Base-by-base conservation (phyloP, 1,140 invertebrate genomes). In the Euura lappo region DNA sequence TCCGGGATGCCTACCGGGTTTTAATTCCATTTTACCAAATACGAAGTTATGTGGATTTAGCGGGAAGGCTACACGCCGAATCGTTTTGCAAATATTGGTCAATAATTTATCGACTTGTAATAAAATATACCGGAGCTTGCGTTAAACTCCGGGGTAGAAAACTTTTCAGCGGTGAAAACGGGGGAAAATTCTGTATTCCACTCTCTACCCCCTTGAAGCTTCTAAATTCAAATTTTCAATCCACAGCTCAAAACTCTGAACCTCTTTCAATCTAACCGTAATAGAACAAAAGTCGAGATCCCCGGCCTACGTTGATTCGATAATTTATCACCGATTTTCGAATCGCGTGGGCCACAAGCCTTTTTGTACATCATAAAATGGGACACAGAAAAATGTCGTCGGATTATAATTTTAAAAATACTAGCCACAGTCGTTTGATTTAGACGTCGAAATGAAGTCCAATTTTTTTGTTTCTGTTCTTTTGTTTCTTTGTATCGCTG, bases 41-140 rank as follows among this genome's bases (percentile, higher is more conserved):
- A 60, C 51, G 13, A 60, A 60, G 51, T 60, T 60, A 60, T 60
- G 51, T 60, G 51, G 51, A 60, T 60, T 60, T 60, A 60, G 51
- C 51, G 51, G 1, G 8, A n/a, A 60, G 3, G 8, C 6, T 5
- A 60, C 28, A 28, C 28, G 51, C 51, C 13, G 13, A 60, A 60
- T 60, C 8, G 51, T 8, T 60, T 6, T 8, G 51, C 51, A 60
- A 60, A 60, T 60, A 60, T 60, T 60, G 51, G 51, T 60, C 51
- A n/a, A 60, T 60, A 60, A 60, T 60, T 60, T 60, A 60, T 60
- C 51, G 51, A 60, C 51, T 60, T 60, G 51, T n/a, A 11, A 60
- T 60, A 60, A 60, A 60, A 60, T 60, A 60, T n/a, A 60, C 10
- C 51, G 8, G 51, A 60, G 51, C 51, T n/a, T 60, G 13, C 13